Evolutionary conservation across 2,888 invertebrate species (phyloP).

Genomic region (Caenorhabditis sp.): DNA sequence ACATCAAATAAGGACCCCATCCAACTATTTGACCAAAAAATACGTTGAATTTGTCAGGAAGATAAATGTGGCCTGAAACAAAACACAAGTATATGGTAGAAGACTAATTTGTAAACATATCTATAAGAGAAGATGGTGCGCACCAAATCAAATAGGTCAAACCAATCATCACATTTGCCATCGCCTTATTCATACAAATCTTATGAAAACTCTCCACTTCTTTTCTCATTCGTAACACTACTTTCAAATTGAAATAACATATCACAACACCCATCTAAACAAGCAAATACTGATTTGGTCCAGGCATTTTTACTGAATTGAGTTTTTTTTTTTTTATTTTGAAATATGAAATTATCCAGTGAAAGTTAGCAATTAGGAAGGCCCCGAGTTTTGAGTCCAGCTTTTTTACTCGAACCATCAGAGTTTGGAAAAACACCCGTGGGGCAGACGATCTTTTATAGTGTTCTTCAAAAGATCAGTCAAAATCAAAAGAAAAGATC

Average conservation of each 20-base stretch:
- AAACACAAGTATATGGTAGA: too few species aligned
- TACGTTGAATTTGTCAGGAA: slow-evolving; percentile 21
- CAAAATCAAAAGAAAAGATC: too few species aligned
- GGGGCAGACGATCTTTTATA: too few species aligned
- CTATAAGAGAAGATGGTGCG: slow-evolving; percentile 14
- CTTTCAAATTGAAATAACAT: slow-evolving; percentile 11
- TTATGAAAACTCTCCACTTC: slow-evolving; percentile 30
- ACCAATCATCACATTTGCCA: slow-evolving; percentile 22
- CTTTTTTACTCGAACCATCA: too few species aligned
- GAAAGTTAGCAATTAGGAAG: too few species aligned
- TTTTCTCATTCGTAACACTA: slow-evolving; percentile 15
- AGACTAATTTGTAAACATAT: too few species aligned
- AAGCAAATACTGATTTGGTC: too few species aligned
- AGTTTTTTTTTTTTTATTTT: too few species aligned
- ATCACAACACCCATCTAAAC: slow-evolving; percentile 21
- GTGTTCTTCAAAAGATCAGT: too few species aligned
- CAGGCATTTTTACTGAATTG: too few species aligned
- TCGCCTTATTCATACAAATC: slow-evolving; percentile 32
- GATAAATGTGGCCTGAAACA: slow-evolving; percentile 4
- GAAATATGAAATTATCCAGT: too few species aligned
- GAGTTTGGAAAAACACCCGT: slow-evolving; percentile 17
- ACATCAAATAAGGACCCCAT: slow-evolving; percentile 33
- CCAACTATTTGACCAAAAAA: slow-evolving; percentile 38
- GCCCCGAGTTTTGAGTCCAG: too few species aligned
- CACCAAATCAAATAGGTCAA: slow-evolving; percentile 24